phyloP scores from a whole-genome alignment of 2,797 vertebrate species.

The Cichlasoma orientale region DNA sequence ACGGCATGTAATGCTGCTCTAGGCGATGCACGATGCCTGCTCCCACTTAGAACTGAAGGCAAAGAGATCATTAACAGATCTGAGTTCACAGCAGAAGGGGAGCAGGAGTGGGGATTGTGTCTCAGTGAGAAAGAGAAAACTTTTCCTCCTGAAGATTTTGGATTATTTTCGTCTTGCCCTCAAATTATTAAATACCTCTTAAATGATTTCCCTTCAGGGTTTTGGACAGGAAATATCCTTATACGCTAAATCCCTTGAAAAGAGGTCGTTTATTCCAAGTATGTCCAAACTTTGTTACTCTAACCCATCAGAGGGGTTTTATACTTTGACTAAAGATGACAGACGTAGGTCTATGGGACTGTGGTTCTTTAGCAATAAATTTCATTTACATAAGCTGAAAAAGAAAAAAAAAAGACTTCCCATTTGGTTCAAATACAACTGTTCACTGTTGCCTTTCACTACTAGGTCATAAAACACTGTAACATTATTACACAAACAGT shows the following conservation, averaged over 20 bases:
- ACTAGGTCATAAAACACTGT: background rate
- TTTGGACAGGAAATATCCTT: constrained; percentile 53
- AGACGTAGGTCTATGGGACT: background rate
- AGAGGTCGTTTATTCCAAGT: constrained; percentile 31
- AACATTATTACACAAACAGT: constrained; percentile 1
- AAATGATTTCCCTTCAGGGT: constrained; percentile 47
- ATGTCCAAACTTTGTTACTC: constrained; percentile 23
- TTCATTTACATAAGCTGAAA: background rate
- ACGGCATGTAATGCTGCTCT: constrained; percentile 76
- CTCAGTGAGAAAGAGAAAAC: constrained; percentile 42
- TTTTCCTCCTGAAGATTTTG: constrained; percentile 26
- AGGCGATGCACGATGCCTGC: constrained; percentile 74
- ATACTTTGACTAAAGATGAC: constrained; percentile 12
- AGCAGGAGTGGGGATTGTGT: constrained; percentile 27
- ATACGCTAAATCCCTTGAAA: constrained; percentile 48
- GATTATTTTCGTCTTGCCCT: constrained; percentile 53
- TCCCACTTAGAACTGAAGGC: constrained; percentile 77
- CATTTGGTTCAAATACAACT: background rate
- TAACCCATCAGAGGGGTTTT: constrained; percentile 34
- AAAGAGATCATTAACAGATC: constrained; percentile 82
- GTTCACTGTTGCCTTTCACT: constrained; percentile 1
- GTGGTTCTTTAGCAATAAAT: constrained; percentile 5
- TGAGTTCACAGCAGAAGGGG: constrained; percentile 33
- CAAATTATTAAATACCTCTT: constrained; percentile 53
- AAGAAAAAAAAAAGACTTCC: background rate